Evolutionary conservation across 2,888 invertebrate species (phyloP), one percentile per base, ranked within the genome.

Genomic region (Noctua comes): DNA sequence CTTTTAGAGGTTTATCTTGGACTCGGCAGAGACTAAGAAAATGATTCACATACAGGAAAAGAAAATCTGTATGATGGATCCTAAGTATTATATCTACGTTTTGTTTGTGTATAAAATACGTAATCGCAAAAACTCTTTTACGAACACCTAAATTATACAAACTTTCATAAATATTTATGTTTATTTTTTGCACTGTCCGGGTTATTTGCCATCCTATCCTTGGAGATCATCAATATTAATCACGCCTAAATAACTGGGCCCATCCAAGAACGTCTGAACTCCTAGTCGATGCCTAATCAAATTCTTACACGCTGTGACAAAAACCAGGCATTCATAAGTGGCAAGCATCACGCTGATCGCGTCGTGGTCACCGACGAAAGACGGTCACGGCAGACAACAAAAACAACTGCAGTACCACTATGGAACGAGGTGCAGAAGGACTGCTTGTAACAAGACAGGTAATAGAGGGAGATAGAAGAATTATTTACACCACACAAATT

Each of bases 271-370:
- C 74, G 54, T 62, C 59, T 57, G 31, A 62, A 77, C 48, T 66
- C 48, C 65, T 79, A 74, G 46, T 84, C 18, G 73, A 62, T 68
- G 70, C 54, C 84, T 84, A 84, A 87, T 87, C 84, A 84, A 87
- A 87, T 79, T 87, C 87, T 71, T 79, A 80, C 85, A 85, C 74
- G 64, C 48, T 62, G 66, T 71, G 87, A 77, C 66, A 84, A 84
- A 84, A 87, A 85, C 85, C 80, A 76, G 85, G 85, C 46, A 77
- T 80, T 84, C 80, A 80, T 74, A 82, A 88, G 90, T 86, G 89
- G 86, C 87, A 88, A 88, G 77, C 85, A 90, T 89, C 92, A 89
- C 91, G 89, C 90, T 83, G 84, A 73, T 77, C 86, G 88, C 89
- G 88, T 91, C 85, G 82, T 83, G 76, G 82, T 77, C 81, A 78